Evolutionary conservation across 2,113 vertebrate species (phyloP).

Genomic region (Bufo bufo): DNA sequence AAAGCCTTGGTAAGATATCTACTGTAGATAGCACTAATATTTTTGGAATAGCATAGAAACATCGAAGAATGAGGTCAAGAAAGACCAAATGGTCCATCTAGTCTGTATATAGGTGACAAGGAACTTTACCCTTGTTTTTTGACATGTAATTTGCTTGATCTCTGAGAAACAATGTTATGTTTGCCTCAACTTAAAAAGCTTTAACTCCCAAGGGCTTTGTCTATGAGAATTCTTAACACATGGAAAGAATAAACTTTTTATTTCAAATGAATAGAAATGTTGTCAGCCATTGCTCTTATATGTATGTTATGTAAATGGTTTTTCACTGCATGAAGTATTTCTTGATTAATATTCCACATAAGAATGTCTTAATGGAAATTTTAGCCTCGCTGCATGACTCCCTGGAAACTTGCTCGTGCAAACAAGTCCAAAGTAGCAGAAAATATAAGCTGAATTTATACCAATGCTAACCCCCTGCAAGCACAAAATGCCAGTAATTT

Average conservation of each 20-base stretch:
- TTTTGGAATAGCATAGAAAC: not conserved
- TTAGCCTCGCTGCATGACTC: not conserved
- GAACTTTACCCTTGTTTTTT: not conserved
- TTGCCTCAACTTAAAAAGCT: not conserved
- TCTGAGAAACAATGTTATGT: not conserved
- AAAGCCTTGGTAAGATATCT: not conserved
- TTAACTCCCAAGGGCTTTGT: not conserved
- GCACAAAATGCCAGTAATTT: not conserved
- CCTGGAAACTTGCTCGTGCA: not conserved
- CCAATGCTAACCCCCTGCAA: not conserved
- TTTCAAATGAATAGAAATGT: not conserved
- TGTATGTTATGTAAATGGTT: slow-evolving; percentile 18
- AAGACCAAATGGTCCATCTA: too few relatives aligned
- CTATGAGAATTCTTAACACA: not conserved
- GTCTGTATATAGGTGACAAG: not conserved
- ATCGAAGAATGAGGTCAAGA: too few relatives aligned
- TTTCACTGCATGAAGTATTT: not conserved
- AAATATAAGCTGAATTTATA: not conserved
- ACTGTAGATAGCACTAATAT: not conserved
- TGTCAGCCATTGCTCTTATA: not conserved
- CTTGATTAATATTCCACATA: not conserved
- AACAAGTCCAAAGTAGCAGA: slow-evolving; percentile 2
- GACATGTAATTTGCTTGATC: not conserved
- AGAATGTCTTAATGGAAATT: slow-evolving; percentile 25
- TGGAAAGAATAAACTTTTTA: not conserved